Conservation (phyloP, 2,888 invertebrate genomes). For the Lagria hirta region DNA sequence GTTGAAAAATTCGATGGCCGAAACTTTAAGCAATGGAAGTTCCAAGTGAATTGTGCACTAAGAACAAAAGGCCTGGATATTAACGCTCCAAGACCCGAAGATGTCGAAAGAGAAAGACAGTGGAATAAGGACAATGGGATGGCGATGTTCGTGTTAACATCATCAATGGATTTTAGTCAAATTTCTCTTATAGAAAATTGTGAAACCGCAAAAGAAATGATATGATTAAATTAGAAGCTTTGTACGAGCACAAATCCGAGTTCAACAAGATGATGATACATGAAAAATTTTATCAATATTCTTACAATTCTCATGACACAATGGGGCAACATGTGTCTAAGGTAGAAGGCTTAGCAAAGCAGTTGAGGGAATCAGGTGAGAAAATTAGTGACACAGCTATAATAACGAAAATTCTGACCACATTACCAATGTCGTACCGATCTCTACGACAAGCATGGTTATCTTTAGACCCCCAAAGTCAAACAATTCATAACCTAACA, state of each 20-base stretch:
- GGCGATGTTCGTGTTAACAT: conserved; percentile 21
- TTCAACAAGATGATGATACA: conserved; percentile 36
- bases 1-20: conserved; percentile 24
- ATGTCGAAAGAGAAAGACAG: conserved; percentile 1
- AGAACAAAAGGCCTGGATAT: conserved; percentile 19
- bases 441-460: conserved; percentile 35
- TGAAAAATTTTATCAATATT: conserved; percentile 34
- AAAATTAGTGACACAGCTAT: conserved; percentile 29
- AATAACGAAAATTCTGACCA: conserved; percentile 18
- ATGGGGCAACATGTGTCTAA: conserved; percentile 35
- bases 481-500: conserved; percentile 31
- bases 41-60: conserved; percentile 28
- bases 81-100: background rate
- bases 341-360: conserved; percentile 34
- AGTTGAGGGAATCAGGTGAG: conserved; percentile 31
- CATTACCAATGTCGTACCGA: conserved; percentile 25
- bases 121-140: no score
- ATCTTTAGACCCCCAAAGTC: conserved; percentile 28
- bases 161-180: conserved; percentile 31
- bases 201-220: conserved; percentile 31
- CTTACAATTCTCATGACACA: conserved; percentile 30
- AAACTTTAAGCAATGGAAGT: conserved; percentile 29
- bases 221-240: conserved; percentile 30
- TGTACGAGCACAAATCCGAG: conserved; percentile 30
- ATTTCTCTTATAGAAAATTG: conserved; percentile 36